These are phyloP conservation scores for Caracal caracal DNA, from an alignment of 2,113 vertebrate genomes.

Conservation along the genomic window DNA sequence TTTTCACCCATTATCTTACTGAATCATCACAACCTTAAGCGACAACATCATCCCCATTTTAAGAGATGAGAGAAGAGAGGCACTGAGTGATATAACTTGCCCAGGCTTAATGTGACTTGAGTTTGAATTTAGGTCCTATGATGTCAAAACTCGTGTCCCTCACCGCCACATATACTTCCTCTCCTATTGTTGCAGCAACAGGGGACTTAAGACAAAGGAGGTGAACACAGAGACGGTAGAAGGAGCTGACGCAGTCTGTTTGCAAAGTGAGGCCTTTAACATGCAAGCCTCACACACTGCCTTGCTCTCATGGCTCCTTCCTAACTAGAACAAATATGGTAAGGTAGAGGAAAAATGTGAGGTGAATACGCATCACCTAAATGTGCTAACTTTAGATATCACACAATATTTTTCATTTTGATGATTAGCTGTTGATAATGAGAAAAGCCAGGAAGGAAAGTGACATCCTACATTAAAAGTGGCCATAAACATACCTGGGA, in stretches of 20 bases:
- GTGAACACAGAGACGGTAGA: not conserved
- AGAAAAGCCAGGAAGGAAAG: conserved; percentile 27
- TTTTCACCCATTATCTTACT: not conserved
- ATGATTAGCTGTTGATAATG: not conserved
- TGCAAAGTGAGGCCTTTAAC: not conserved
- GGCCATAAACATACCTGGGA: not conserved
- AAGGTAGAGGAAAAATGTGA: not conserved
- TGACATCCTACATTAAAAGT: not conserved
- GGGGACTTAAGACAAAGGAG: not conserved
- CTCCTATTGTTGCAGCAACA: not conserved
- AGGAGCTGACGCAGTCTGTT: not conserved
- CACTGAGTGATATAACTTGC: not conserved
- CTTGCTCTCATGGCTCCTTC: not conserved
- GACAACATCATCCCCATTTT: not conserved
- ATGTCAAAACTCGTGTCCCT: not conserved
- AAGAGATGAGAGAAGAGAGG: not conserved
- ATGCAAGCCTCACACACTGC: not conserved
- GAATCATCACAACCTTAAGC: not conserved
- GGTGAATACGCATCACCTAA: not conserved
- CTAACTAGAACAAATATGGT: not conserved
- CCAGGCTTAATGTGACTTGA: not conserved
- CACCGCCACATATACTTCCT: not conserved
- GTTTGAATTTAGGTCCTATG: not conserved
- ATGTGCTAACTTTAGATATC: not conserved
- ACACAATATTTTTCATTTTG: not conserved